Conservation (phyloP, 2,888 invertebrate genomes). For the Drosophila barbarae region DNA sequence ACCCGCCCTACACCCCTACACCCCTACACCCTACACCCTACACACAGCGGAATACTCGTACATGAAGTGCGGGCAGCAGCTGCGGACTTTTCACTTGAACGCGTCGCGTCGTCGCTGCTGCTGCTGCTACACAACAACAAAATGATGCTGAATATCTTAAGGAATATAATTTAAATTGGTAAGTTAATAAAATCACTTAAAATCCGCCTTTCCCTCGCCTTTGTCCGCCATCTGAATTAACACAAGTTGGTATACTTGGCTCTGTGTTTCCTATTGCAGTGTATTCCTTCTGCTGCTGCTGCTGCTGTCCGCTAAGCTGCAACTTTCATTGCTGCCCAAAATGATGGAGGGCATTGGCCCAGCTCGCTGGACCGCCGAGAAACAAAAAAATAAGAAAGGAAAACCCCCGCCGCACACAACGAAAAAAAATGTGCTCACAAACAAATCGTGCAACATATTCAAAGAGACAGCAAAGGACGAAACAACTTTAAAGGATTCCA, state of each 20-base stretch:
- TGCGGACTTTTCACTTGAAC: slow-evolving; percentile 49
- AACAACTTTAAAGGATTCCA: slow-evolving; percentile 52
- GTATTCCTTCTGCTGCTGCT: background rate
- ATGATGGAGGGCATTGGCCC: slow-evolving; percentile 40
- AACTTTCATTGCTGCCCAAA: slow-evolving; percentile 43
- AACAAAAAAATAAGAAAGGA: slow-evolving; percentile 1
- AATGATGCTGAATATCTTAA: background rate
- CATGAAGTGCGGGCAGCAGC: slow-evolving; percentile 42
- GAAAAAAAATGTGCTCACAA: slow-evolving; percentile 50
- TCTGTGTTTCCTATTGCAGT: background rate
- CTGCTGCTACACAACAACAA: slow-evolving; percentile 4
- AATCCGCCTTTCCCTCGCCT: no score
- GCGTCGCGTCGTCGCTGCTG: slow-evolving; percentile 15
- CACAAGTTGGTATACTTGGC: background rate
- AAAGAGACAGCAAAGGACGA: slow-evolving; percentile 14
- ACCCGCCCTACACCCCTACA: slow-evolving; percentile 1
- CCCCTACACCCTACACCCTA: background rate
- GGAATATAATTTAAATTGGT: background rate
- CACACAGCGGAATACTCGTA: slow-evolving; percentile 7
- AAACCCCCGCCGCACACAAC: slow-evolving; percentile 8
- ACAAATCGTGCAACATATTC: slow-evolving; percentile 59
- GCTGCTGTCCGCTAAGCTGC: slow-evolving; percentile 39
- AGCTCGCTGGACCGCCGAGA: slow-evolving; percentile 16
- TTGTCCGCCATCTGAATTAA: background rate
- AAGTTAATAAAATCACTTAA: background rate